These are phyloP conservation scores for Melolontha melolontha DNA, from an alignment of 2,888 invertebrate species.

Conservation along the genomic window DNA sequence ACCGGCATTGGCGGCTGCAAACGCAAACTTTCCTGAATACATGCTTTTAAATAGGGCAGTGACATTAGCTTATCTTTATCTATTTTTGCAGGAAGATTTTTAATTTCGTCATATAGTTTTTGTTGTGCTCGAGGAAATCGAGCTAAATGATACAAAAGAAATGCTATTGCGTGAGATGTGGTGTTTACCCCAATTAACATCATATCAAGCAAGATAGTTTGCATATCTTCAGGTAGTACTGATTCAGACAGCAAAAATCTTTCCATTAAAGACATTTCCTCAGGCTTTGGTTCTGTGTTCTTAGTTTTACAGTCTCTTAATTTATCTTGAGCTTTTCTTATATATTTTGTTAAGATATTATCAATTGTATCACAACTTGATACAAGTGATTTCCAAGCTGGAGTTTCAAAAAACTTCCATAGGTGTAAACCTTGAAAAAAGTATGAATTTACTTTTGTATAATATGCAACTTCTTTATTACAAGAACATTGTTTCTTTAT, in stretches of 20 bases:
- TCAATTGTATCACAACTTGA: conserved; percentile 74
- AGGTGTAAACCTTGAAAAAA: conserved; percentile 68
- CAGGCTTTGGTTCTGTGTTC: conserved; percentile 41
- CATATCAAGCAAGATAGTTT: conserved; percentile 75
- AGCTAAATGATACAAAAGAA: conserved; percentile 76
- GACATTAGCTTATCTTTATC: conserved; percentile 55
- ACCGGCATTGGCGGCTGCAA: conserved; percentile 76
- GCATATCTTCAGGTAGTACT: conserved; percentile 71
- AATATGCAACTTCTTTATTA: not conserved
- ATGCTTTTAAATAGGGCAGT: conserved; percentile 73
- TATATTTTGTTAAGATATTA: conserved; percentile 72
- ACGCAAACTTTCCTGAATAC: conserved; percentile 74
- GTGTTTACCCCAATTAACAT: conserved; percentile 76
- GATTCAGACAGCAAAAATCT: conserved; percentile 70
- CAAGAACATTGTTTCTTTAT: not conserved
- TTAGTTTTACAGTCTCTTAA: conserved; percentile 57
- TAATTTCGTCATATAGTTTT: conserved; percentile 72
- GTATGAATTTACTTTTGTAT: not conserved
- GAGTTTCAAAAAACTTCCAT: conserved; percentile 75
- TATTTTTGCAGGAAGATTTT: conserved; percentile 54
- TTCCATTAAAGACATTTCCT: conserved; percentile 66
- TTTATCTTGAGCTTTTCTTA: conserved; percentile 64
- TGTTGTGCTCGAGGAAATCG: conserved; percentile 74
- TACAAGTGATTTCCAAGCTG: conserved; percentile 70
- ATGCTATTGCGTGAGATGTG: conserved; percentile 72